phyloP scores from a whole-genome alignment of 2,797 vertebrate genomes.

The Orientallactaga sibirica region DNA sequence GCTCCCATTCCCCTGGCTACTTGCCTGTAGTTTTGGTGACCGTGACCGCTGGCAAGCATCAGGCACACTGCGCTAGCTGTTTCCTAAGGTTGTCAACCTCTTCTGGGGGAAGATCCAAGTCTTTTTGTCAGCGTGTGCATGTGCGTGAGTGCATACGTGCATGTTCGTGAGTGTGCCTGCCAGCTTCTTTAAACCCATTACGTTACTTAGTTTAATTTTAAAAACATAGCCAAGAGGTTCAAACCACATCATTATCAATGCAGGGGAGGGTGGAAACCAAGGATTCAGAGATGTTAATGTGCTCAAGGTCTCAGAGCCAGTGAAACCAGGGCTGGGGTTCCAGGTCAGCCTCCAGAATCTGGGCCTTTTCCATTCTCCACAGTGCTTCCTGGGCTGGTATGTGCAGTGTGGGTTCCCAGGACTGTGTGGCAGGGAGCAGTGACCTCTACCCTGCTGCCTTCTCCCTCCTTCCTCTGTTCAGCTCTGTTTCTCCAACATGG shows the following conservation, averaged over 20 bases:
- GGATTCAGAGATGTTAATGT: not conserved
- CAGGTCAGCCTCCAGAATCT: not conserved
- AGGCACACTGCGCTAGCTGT: not conserved
- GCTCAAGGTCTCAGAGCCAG: not conserved
- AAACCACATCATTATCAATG: conserved; percentile 28
- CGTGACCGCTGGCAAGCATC: conserved; percentile 23
- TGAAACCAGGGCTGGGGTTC: not conserved
- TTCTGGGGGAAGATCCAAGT: conserved; percentile 31
- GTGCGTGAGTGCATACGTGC: not conserved
- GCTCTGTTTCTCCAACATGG: not conserved
- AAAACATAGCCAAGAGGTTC: conserved; percentile 52
- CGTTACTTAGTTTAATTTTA: conserved; percentile 64
- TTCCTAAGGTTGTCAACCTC: conserved; percentile 46
- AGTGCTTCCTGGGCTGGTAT: not conserved
- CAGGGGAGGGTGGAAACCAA: too few relatives aligned
- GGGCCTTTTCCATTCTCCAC: not conserved
- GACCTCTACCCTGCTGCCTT: not conserved
- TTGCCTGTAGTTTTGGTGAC: not conserved
- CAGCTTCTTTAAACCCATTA: conserved; percentile 62
- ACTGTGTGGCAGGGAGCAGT: not conserved
- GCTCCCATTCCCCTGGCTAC: too few relatives aligned
- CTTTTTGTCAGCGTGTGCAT: conserved; percentile 17
- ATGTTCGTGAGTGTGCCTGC: not conserved
- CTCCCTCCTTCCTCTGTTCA: not conserved
- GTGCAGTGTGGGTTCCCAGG: rapidly evolving